Percentiles rank a stretch among this genome's conserved stretches.
Conservation (phyloP, 2,797 vertebrate genomes). For the Spea hammondii region DNA sequence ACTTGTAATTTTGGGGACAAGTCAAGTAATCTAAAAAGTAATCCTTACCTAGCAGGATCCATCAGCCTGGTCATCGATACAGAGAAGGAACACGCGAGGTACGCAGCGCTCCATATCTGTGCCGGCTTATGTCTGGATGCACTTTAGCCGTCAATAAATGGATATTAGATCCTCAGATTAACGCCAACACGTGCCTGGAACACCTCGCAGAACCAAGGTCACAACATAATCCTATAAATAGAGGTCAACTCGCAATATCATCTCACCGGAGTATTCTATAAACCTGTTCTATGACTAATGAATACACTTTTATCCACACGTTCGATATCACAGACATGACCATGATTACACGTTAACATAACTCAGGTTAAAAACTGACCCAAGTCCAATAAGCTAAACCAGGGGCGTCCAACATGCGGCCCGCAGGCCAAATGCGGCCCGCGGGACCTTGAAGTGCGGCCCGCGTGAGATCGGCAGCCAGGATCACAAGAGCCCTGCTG, state of each 20-base stretch:
- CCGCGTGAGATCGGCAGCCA: too few species aligned
- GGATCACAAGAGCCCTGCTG: too few species aligned
- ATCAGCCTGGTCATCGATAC: not conserved
- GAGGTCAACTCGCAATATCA: not conserved
- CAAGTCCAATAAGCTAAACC: too few species aligned
- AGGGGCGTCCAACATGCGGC: too few species aligned
- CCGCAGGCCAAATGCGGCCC: too few species aligned
- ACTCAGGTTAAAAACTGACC: too few species aligned
- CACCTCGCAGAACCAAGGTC: slow-evolving; percentile 51
- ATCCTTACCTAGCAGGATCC: slow-evolving; percentile 2
- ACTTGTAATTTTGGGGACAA: too few species aligned
- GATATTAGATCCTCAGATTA: slow-evolving; percentile 33
- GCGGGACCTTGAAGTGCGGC: too few species aligned
- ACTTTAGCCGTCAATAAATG: not conserved
- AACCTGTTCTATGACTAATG: not conserved
- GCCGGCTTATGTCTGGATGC: slow-evolving; percentile 25
- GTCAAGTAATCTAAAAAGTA: not conserved
- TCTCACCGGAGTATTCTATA: not conserved
- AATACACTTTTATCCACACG: too few species aligned
- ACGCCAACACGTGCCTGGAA: not conserved
- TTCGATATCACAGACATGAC: too few species aligned
- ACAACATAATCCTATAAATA: slow-evolving; percentile 46
- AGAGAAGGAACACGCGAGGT: not conserved
- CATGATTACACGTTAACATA: too few species aligned
- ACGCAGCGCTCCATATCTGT: not conserved